These are phyloP conservation scores for Alloplasta piceator DNA, from an alignment of 2,888 invertebrate genomes.

Conservation along the genomic window DNA sequence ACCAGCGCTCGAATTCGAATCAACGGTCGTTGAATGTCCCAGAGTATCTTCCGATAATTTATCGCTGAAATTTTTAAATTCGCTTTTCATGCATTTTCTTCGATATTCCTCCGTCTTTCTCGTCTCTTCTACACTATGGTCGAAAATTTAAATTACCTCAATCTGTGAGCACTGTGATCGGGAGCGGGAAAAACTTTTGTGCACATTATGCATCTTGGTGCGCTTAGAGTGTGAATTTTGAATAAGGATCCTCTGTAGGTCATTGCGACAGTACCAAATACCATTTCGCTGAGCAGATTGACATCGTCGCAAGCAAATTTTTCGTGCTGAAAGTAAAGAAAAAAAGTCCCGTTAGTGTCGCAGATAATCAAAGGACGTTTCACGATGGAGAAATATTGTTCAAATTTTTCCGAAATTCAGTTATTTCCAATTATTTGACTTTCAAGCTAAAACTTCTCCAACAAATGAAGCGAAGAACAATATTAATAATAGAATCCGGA, in stretches of 20 bases:
- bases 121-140: neutral
- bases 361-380: neutral
- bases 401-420: too few species aligned
- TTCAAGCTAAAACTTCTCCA: too few species aligned
- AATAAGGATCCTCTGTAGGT: constrained; percentile 93
- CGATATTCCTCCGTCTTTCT: neutral
- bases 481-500: too few species aligned
- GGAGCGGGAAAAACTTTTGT: constrained; percentile 81
- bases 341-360: neutral
- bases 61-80: constrained; percentile 69
- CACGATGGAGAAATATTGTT: too few species aligned
- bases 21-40: constrained; percentile 71
- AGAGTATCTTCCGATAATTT: constrained; percentile 76
- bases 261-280: constrained; percentile 96
- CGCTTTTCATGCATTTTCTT: constrained; percentile 9
- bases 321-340: constrained; percentile 84
- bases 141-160: constrained; percentile 70
- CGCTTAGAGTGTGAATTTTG: constrained; percentile 87
- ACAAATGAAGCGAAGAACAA: too few species aligned
- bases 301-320: constrained; percentile 85
- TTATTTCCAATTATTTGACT: too few species aligned
- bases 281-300: constrained; percentile 93
- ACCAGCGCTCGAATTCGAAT: constrained; percentile 75
- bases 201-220: constrained; percentile 83
- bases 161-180: constrained; percentile 75